phyloP scores from a whole-genome alignment of 1,140 invertebrate genomes.

The Orussus abietinus region DNA sequence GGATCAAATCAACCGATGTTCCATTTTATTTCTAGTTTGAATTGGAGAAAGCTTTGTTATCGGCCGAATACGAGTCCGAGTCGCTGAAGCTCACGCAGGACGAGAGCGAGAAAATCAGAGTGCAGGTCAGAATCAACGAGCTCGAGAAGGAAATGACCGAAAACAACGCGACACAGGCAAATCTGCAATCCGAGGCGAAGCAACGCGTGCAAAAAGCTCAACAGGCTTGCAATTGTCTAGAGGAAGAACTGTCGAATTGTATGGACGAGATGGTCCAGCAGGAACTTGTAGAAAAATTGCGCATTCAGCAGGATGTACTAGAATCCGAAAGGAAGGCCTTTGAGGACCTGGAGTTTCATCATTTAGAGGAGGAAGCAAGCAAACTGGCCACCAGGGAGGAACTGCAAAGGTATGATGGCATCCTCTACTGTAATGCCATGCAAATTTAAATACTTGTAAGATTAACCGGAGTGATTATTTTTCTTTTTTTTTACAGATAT shows the following conservation, averaged over 20 bases:
- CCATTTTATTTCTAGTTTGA: slow-evolving; percentile 68
- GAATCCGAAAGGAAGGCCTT: slow-evolving; percentile 77
- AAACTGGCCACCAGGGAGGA: slow-evolving; percentile 77
- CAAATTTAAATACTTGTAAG: background rate
- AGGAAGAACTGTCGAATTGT: slow-evolving; percentile 38
- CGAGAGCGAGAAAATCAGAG: slow-evolving; percentile 64
- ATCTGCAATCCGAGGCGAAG: slow-evolving; percentile 48
- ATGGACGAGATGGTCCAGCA: slow-evolving; percentile 29
- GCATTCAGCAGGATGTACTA: slow-evolving; percentile 59
- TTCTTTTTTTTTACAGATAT: slow-evolving; percentile 32
- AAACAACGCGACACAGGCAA: slow-evolving; percentile 43
- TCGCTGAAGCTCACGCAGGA: slow-evolving; percentile 66
- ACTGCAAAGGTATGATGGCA: slow-evolving; percentile 65
- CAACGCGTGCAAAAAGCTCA: slow-evolving; percentile 43
- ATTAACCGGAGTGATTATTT: background rate
- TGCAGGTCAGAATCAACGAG: slow-evolving; percentile 60
- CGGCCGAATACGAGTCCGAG: slow-evolving; percentile 76
- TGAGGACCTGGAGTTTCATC: slow-evolving; percentile 91
- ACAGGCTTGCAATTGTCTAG: slow-evolving; percentile 43
- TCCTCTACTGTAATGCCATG: background rate
- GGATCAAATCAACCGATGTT: background rate
- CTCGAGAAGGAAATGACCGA: slow-evolving; percentile 55
- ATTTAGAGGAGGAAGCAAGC: slow-evolving; percentile 86
- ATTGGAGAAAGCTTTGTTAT: slow-evolving; percentile 76
- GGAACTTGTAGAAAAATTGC: slow-evolving; percentile 36